Conservation (phyloP, 1,140 invertebrate genomes). For the Drosophila nikananu region DNA sequence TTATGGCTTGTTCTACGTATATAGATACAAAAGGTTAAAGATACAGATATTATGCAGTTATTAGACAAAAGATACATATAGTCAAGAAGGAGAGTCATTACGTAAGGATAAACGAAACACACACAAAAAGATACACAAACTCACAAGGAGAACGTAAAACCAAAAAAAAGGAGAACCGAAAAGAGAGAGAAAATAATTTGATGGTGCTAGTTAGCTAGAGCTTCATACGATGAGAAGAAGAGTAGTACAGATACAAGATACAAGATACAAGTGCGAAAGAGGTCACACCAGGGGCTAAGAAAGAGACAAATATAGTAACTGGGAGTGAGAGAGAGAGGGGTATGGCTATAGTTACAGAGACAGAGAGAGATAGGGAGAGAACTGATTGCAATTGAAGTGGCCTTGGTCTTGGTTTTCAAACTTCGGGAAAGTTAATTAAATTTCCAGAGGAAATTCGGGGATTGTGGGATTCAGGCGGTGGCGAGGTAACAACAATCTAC, state of each 20-base stretch:
- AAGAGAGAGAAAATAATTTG: constrained; percentile 43
- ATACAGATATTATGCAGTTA: constrained; percentile 51
- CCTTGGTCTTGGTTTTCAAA: constrained; percentile 56
- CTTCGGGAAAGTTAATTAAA: constrained; percentile 83
- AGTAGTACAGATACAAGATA: constrained; percentile 47
- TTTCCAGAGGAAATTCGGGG: constrained; percentile 39
- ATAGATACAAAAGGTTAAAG: constrained; percentile 61
- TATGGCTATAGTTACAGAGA: constrained; percentile 33
- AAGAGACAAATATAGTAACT: constrained; percentile 22
- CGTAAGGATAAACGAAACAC: constrained; percentile 37
- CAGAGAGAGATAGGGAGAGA: constrained; percentile 17
- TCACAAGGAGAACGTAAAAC: constrained; percentile 33
- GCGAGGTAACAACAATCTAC: constrained; percentile 72
- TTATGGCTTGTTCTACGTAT: constrained; percentile 55
- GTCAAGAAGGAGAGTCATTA: constrained; percentile 53
- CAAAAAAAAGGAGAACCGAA: constrained; percentile 32
- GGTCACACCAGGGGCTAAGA: constrained; percentile 26
- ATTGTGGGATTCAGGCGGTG: constrained; percentile 20
- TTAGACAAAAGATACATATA: constrained; percentile 55
- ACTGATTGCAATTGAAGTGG: constrained; percentile 47
- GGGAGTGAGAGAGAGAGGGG: constrained; percentile 3
- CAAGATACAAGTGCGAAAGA: constrained; percentile 37
- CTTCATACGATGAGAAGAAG: constrained; percentile 57
- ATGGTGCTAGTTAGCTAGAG: constrained; percentile 65
- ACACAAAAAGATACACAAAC: constrained; percentile 38